Evolutionary conservation across 2,888 invertebrate genomes (phyloP), one percentile per base, ranked within the genome.

Genomic region (Nemurella pictetii): DNA sequence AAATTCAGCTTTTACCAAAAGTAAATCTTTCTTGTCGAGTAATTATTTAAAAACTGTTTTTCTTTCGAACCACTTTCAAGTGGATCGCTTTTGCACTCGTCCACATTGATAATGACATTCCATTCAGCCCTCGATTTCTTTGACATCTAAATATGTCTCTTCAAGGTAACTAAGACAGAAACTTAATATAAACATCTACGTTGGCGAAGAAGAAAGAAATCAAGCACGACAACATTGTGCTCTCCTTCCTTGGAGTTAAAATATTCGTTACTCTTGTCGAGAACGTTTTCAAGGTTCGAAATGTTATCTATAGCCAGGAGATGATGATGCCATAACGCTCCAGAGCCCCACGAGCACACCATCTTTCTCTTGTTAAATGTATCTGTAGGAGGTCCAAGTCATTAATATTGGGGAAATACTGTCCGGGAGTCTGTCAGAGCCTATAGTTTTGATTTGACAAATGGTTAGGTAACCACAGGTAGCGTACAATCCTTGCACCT

Each of bases 371-470:
- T 55, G 55, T 55, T 55, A 55, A 55, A 55, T 12, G 55, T 35
- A 32, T n/a, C 80, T 80, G n/a, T 82, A 82, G 82, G 82, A 82
- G 82, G 82, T 82, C 82, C 29, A 27, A 55, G 55, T 82, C 82
- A 82, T 82, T 82, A 82, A 82, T 82, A 82, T 82, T 30, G 55
- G 82, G 55, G 27, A 20, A 1, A 82, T 72, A 72, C 82, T 82
- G 82, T 82, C 72, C 55, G 82, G 55, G 36, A 30, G 27, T 15
- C 82, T 82, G 82, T 82, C 82, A 82, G 55, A 28, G 55, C 82
- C 29, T 36, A 82, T 55, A 82, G 82, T 82, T 82, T 82, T 82
- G 82, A 82, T 82, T 82, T 82, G 82, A 82, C 82, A 82, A 82
- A 82, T 82, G 82, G 82, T 72, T 27, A 27, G 36, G 82, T 72